These are phyloP conservation scores for Polyergus mexicanus DNA, from an alignment of 1,140 invertebrate genomes.

Conservation along the genomic window DNA sequence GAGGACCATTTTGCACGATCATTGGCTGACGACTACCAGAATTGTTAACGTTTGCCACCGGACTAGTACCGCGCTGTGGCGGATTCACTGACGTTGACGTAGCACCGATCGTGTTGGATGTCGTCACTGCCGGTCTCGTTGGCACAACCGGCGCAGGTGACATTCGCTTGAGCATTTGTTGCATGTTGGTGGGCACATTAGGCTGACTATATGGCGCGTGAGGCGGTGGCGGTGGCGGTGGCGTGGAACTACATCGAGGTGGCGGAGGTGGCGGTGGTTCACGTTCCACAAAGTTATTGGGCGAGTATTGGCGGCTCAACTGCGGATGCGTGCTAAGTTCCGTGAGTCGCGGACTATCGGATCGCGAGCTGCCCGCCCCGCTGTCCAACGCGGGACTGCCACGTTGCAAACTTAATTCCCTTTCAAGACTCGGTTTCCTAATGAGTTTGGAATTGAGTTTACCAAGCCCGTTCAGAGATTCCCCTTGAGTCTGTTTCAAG, in stretches of 20 bases:
- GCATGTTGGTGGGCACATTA: slow-evolving; percentile 90
- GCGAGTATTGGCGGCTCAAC: slow-evolving; percentile 86
- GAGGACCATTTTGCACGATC: slow-evolving; percentile 93
- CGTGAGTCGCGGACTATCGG: slow-evolving; percentile 92
- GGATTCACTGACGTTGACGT: slow-evolving; percentile 84
- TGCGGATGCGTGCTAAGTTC: slow-evolving; percentile 87
- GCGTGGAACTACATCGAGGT: slow-evolving; percentile 88
- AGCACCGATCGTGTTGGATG: slow-evolving; percentile 81
- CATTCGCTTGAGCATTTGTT: slow-evolving; percentile 94
- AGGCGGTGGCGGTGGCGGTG: slow-evolving; percentile 92
- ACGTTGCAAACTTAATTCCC: slow-evolving; percentile 91
- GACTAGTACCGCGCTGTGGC: slow-evolving; percentile 91
- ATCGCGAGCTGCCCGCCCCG: slow-evolving; percentile 94
- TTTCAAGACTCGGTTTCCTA: slow-evolving; percentile 94
- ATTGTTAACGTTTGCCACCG: slow-evolving; percentile 88
- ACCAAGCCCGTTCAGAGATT: slow-evolving; percentile 88
- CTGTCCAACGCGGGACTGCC: slow-evolving; percentile 95
- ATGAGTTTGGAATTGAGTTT: slow-evolving; percentile 92
- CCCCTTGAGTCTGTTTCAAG: slow-evolving; percentile 89
- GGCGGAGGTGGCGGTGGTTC: slow-evolving; percentile 92
- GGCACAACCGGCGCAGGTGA: slow-evolving; percentile 91
- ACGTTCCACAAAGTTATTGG: slow-evolving; percentile 87
- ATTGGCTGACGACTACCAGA: slow-evolving; percentile 89
- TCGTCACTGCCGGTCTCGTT: slow-evolving; percentile 87
- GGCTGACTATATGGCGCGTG: slow-evolving; percentile 85